phyloP scores from a whole-genome alignment of 2,113 vertebrate genomes.

The Engystomops pustulosus region DNA sequence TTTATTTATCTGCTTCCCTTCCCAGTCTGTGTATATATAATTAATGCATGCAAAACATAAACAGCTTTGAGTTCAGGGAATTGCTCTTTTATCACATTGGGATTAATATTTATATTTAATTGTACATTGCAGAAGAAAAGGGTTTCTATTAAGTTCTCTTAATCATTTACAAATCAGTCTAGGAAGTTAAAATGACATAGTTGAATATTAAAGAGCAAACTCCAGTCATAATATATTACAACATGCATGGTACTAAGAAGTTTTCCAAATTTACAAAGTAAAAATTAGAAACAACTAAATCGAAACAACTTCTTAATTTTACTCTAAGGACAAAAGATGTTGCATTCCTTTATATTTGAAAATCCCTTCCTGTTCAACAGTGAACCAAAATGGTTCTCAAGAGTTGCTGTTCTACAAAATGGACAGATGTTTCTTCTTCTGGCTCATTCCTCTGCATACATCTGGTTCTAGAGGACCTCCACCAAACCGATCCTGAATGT shows the following conservation, averaged over 20 bases:
- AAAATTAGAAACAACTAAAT: background rate
- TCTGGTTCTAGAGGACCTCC: too few relatives aligned
- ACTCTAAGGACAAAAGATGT: background rate
- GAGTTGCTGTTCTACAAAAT: too few relatives aligned
- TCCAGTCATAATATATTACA: background rate
- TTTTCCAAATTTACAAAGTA: background rate
- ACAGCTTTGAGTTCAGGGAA: conserved; percentile 68
- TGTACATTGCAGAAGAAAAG: conserved; percentile 35
- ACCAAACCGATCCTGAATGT: too few relatives aligned
- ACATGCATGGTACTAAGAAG: background rate
- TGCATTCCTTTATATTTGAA: background rate
- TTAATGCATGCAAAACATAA: conserved; percentile 82
- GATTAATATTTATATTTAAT: conserved; percentile 68
- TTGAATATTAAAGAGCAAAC: conserved; percentile 1
- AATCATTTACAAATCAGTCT: conserved; percentile 48
- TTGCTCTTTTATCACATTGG: conserved; percentile 68
- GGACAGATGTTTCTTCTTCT: too few relatives aligned
- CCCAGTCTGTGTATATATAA: conserved; percentile 80
- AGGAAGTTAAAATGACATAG: conserved; percentile 15
- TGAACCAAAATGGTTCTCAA: too few relatives aligned
- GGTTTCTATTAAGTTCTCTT: conserved; percentile 26
- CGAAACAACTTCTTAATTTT: background rate
- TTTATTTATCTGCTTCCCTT: conserved; percentile 86
- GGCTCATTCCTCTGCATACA: too few relatives aligned
- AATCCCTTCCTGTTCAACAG: too few relatives aligned